Conservation (phyloP, 2,797 vertebrate genomes). For the Coregonus sp. region DNA sequence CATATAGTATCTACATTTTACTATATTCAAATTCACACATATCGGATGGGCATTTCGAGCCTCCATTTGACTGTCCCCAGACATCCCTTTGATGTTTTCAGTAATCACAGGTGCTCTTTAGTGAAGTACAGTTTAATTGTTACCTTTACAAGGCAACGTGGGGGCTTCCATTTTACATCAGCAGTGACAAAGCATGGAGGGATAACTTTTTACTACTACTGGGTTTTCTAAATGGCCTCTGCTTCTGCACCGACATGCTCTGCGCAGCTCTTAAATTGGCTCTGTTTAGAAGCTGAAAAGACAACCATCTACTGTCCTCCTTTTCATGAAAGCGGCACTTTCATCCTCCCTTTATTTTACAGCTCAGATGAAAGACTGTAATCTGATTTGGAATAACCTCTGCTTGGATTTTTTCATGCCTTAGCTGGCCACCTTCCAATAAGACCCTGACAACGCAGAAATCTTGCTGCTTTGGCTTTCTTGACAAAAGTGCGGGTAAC, state of each 20-base stretch:
- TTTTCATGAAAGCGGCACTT: background rate
- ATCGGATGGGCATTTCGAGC: background rate
- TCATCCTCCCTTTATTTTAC: constrained; percentile 1
- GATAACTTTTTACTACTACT: constrained; percentile 38
- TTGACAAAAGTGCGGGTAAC: background rate
- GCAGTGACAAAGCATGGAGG: constrained; percentile 32
- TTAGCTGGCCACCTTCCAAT: background rate
- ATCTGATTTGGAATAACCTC: background rate
- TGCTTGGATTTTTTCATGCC: background rate
- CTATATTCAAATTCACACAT: constrained; percentile 11
- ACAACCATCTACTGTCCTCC: constrained; percentile 1
- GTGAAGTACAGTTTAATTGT: constrained; percentile 39
- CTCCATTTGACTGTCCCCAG: constrained; percentile 19
- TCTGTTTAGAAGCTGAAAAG: background rate
- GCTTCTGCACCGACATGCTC: constrained; percentile 29
- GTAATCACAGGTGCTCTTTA: constrained; percentile 44
- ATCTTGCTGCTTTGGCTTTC: background rate
- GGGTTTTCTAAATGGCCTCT: constrained; percentile 22
- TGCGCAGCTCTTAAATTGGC: constrained; percentile 4
- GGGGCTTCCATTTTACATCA: constrained; percentile 27
- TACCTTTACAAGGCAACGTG: constrained; percentile 39
- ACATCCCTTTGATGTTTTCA: constrained; percentile 49
- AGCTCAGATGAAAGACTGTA: background rate
- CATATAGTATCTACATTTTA: constrained; percentile 1
- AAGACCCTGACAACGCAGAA: background rate